Base-by-base conservation (phyloP, 2,888 invertebrate genomes). In the Neoascia interrupta region DNA sequence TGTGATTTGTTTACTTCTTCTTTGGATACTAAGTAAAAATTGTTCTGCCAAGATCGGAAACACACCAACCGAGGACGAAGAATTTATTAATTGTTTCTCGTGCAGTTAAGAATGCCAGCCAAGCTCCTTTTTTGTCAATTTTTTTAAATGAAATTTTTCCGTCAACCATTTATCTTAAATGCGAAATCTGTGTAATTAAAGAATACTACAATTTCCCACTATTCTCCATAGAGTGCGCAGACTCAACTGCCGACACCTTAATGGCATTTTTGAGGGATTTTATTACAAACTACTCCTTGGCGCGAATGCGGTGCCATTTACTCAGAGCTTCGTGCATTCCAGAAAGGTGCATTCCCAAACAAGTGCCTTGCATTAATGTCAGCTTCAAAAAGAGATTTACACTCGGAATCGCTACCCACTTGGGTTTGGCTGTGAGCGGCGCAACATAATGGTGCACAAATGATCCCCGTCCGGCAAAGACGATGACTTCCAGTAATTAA, bases 401-500 rank as follows among this genome's bases (percentile, higher is more conserved):
- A 28, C 37, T 26, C 18, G 16, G 11, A 19, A 5, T 6, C 2
- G 23, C n/a, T 10, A 8, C 2, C 28, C 11, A n/a, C 31, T n/a
- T n/a, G n/a, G 10, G 8, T 31, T 15, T 60, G 36, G 16, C 45
- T 45, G 47, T 60, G 41, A 41, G 2, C n/a, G n/a, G n/a, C n/a
- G n/a, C n/a, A n/a, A n/a, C n/a, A n/a, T n/a, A 13, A 43, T 21
- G 21, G 10, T 11, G 23, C 23, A 15, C 34, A 43, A 45, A 23
- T 36, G 60, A 60, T 36, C 60, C 36, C 36, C 45, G 6, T 23
- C n/a, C n/a, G n/a, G 10, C 15, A 3, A 10, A 11, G 31, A 18
- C 4, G 21, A 19, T 10, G 23, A 5, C 53, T 68, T 69, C 39
- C 41, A 18, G 69, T 75, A 75, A 61, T 75, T 75, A 75, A 75